These are phyloP conservation scores for Tenodera sinensis DNA, from an alignment of 2,888 invertebrate species.

Conservation along the genomic window DNA sequence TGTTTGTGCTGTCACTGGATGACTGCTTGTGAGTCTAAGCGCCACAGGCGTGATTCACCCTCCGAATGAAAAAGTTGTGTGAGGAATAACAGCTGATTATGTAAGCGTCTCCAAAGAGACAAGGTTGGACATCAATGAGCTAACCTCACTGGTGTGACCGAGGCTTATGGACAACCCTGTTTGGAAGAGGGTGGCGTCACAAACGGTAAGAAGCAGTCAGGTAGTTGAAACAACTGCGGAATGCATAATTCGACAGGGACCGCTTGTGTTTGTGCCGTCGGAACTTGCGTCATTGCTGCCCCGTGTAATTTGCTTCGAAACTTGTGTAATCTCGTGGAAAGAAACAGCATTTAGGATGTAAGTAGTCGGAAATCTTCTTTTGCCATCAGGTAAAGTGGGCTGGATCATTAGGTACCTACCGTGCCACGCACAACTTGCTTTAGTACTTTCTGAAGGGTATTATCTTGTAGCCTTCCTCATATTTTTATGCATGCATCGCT, in stretches of 20 bases:
- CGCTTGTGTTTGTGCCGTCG: neutral
- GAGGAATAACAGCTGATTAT: too few species aligned
- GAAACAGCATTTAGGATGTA: constrained; percentile 14
- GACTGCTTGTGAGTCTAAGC: too few species aligned
- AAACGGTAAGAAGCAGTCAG: too few species aligned
- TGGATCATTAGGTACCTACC: neutral
- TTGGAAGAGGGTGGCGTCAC: neutral
- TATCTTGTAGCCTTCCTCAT: neutral
- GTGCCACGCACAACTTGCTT: neutral
- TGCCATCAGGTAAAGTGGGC: neutral
- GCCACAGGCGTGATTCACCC: too few species aligned
- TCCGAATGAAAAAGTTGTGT: too few species aligned
- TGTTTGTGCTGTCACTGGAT: too few species aligned
- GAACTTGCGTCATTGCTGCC: neutral
- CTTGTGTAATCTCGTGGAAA: neutral
- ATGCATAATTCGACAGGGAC: neutral
- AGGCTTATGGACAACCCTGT: neutral
- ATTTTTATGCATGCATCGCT: neutral
- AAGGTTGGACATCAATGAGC: too few species aligned
- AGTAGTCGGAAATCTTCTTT: neutral
- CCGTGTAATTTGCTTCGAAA: constrained; percentile 8
- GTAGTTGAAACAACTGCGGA: neutral
- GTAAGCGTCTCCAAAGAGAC: too few species aligned
- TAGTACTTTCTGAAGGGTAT: neutral
- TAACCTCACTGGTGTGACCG: too few species aligned